phyloP scores from a whole-genome alignment of 2,888 invertebrate genomes.

The Sesia bembeciformis region DNA sequence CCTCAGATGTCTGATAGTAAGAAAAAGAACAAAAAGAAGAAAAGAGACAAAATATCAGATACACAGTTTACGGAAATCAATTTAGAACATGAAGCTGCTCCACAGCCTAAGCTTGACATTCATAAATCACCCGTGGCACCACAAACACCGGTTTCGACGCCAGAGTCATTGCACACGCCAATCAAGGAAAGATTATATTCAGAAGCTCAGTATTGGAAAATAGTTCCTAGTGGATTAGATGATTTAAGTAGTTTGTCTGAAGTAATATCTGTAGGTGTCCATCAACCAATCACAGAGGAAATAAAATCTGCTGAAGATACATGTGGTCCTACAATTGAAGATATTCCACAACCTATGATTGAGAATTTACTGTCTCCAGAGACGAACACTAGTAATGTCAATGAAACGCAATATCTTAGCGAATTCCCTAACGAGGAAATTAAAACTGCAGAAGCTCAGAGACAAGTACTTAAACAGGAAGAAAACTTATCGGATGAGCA shows the following conservation, averaged over 20 bases:
- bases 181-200: constrained; percentile 57
- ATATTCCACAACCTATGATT: not conserved
- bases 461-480: constrained; percentile 11
- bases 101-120: not conserved
- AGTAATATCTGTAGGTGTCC: constrained; percentile 33
- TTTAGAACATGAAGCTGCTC: not conserved
- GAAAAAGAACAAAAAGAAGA: constrained; percentile 50
- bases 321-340: not conserved
- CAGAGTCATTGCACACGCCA: constrained; percentile 55
- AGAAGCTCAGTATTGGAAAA: constrained; percentile 64
- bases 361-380: too few species aligned
- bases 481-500: constrained; percentile 44
- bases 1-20: constrained; percentile 23
- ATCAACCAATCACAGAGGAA: constrained; percentile 5
- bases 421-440: constrained; percentile 21
- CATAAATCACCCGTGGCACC: constrained; percentile 3
- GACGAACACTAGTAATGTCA: not conserved
- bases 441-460: constrained; percentile 14
- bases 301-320: constrained; percentile 1
- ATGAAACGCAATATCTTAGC: constrained; percentile 6
- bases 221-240: constrained; percentile 35
- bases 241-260: constrained; percentile 32
- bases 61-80: not conserved
- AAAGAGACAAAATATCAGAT: constrained; percentile 33
- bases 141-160: constrained; percentile 36